These are phyloP conservation scores for Erythrocebus patas DNA, from an alignment of 2,113 vertebrate genomes.

Conservation along the genomic window DNA sequence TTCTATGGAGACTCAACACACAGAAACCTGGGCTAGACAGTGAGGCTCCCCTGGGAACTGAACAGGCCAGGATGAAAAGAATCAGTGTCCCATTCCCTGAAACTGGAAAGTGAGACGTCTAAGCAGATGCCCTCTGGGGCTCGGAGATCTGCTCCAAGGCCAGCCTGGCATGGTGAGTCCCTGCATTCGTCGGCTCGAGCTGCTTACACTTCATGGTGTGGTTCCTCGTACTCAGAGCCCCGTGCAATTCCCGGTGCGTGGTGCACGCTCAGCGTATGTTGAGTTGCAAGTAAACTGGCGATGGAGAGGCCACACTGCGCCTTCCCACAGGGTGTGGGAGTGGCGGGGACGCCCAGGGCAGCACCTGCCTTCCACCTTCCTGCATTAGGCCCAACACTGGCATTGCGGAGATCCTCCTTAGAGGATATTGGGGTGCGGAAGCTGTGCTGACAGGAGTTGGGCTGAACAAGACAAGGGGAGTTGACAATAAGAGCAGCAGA, in stretches of 20 bases:
- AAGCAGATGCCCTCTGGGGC: accelerated
- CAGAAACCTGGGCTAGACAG: background rate
- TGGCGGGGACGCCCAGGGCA: no score
- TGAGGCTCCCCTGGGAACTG: accelerated
- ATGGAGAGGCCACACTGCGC: background rate
- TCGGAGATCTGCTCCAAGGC: accelerated
- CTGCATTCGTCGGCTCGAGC: accelerated
- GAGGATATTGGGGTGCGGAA: background rate
- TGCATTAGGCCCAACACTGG: background rate
- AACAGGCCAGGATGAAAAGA: accelerated
- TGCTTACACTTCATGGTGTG: accelerated
- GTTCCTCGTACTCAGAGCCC: background rate
- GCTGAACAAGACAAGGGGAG: background rate
- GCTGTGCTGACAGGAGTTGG: background rate
- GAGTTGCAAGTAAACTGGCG: no score
- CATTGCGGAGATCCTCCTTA: background rate
- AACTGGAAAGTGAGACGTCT: accelerated
- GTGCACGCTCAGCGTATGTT: background rate
- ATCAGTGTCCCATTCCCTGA: accelerated
- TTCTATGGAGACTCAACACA: accelerated
- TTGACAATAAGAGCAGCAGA: background rate
- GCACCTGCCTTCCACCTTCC: no score
- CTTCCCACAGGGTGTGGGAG: background rate
- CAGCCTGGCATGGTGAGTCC: accelerated
- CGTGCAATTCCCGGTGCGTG: accelerated